Conservation (phyloP, 2,113 vertebrate species). For the Scopus umbretta region DNA sequence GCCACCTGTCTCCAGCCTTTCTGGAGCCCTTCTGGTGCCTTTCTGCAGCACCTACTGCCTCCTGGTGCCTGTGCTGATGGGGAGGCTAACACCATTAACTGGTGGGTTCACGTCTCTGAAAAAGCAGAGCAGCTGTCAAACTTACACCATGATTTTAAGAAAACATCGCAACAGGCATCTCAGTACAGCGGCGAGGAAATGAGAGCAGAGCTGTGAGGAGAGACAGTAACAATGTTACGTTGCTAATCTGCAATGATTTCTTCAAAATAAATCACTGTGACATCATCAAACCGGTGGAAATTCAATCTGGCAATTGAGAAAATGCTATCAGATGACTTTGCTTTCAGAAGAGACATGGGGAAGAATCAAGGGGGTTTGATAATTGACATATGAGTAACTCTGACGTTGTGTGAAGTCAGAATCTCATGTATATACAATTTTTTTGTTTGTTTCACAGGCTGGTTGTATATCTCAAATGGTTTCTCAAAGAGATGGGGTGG, state of each 20-base stretch:
- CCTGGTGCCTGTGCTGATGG: background rate
- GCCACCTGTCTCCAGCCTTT: background rate
- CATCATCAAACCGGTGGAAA: background rate
- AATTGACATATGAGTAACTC: background rate
- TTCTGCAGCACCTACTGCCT: too few species aligned
- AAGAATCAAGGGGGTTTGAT: background rate
- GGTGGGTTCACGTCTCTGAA: too few species aligned
- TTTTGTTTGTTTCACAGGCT: background rate
- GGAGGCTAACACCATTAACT: too few species aligned
- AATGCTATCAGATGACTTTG: background rate
- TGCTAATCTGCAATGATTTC: background rate
- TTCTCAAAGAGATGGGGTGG: background rate
- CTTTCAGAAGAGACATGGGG: background rate
- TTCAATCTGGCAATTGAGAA: background rate
- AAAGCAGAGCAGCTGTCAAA: background rate
- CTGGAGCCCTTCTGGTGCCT: too few species aligned
- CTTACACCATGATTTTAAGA: background rate
- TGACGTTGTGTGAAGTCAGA: background rate
- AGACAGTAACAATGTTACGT: background rate
- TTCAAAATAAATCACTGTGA: background rate
- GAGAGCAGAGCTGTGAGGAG: background rate
- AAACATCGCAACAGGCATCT: background rate
- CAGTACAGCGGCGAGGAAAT: background rate
- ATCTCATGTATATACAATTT: accelerated
- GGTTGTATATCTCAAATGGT: background rate